phyloP scores from a whole-genome alignment of 2,113 vertebrate genomes.

The Australoheros scitulus region DNA sequence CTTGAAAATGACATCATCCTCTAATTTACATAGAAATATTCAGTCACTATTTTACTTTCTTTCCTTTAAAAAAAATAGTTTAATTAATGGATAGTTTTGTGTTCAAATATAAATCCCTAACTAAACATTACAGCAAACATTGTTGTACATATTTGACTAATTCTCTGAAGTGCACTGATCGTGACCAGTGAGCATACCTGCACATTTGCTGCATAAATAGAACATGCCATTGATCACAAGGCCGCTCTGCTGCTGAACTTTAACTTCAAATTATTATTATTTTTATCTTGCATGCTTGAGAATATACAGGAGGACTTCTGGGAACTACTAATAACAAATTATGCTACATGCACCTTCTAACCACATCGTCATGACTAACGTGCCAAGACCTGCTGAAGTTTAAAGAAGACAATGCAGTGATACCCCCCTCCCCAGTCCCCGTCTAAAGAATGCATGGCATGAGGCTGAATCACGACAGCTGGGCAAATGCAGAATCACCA shows the following conservation, averaged over 20 bases:
- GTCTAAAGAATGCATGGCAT: conserved; percentile 45
- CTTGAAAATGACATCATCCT: background rate
- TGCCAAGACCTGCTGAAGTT: conserved; percentile 1
- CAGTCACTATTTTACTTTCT: background rate
- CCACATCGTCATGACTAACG: background rate
- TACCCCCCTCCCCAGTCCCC: background rate
- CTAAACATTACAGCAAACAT: background rate
- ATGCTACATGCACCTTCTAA: background rate
- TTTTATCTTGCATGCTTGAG: background rate
- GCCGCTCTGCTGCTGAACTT: background rate
- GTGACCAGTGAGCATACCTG: background rate
- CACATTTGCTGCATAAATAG: background rate
- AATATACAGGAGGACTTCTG: too few species aligned
- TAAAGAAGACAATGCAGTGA: background rate
- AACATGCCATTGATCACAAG: background rate
- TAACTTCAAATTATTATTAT: background rate
- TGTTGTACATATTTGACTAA: background rate
- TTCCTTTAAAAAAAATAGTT: background rate
- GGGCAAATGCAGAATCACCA: background rate
- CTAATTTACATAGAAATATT: background rate
- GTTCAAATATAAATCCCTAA: background rate
- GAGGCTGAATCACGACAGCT: background rate
- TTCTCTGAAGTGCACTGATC: conserved; percentile 2
- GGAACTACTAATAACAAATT: background rate
- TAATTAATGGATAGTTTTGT: background rate